phyloP scores from a whole-genome alignment of 1,140 invertebrate genomes.

The Apis laboriosa region DNA sequence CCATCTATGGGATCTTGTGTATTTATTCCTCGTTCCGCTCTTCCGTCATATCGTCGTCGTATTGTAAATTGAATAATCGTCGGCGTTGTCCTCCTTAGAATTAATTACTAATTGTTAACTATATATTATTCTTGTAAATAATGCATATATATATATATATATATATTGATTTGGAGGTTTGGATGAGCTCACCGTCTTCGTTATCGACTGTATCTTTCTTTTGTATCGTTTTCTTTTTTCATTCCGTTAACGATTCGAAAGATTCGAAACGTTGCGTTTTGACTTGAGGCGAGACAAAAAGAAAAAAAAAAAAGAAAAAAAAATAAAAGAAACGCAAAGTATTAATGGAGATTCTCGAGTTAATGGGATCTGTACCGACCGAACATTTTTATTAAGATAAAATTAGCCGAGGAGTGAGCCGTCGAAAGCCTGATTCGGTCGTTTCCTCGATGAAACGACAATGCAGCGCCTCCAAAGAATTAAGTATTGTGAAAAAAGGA shows the following conservation, averaged over 20 bases:
- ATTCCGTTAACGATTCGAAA: background rate
- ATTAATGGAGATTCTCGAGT: background rate
- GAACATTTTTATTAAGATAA: background rate
- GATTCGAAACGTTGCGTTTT: background rate
- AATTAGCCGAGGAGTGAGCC: constrained; percentile 41
- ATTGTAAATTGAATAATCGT: background rate
- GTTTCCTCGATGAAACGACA: constrained; percentile 73
- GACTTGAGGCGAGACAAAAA: background rate
- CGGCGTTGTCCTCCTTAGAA: constrained; percentile 31
- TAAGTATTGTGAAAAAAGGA: constrained; percentile 25
- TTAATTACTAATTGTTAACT: constrained; percentile 42
- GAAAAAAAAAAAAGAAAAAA: background rate
- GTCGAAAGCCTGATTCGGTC: constrained; percentile 78
- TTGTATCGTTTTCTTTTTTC: constrained; percentile 10
- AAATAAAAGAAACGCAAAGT: background rate
- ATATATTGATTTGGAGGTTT: constrained; percentile 69
- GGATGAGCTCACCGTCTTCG: constrained; percentile 48
- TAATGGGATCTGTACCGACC: background rate
- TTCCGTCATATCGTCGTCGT: constrained; percentile 26
- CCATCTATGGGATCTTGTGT: constrained; percentile 39
- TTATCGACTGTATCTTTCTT: background rate
- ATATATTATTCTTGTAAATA: constrained; percentile 70
- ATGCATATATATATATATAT: constrained; percentile 31
- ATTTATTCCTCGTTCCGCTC: constrained; percentile 56
- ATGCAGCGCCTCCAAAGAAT: constrained; percentile 81